Base-by-base conservation (phyloP, 1,140 invertebrate genomes). In the Pemphigus obesinymphae region DNA sequence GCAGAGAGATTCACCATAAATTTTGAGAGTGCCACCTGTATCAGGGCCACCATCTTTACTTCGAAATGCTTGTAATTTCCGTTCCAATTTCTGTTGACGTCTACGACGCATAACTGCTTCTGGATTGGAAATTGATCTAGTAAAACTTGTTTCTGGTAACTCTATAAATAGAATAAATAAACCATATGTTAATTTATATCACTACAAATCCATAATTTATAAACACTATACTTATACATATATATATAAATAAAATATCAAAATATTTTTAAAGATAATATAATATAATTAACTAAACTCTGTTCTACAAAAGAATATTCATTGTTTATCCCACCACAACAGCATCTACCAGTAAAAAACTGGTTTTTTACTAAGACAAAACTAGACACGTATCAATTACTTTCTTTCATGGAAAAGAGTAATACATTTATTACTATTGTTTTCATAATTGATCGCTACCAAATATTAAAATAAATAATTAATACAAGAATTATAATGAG, bases 51-150 rank as follows among this genome's bases (percentile, higher is more conserved):
- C 85, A 61, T 86, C 85, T 83, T 96, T 94, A 82, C 93, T 96
- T 37, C 95, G 90, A 88, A 99, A 99, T 87, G 99, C 96, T 87
- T 98, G 95, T 84, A 99, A 88, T 87, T 98, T 99, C 85, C 95
- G 93, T 88, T 99, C 97, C 66, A 99, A 89, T 87, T 98, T 99
- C 87, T 98, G 96, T 86, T 99, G 97, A n/a, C 98, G 89, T 82
- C 97, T 89, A 48, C 97, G 91, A 83, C 97, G 90, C 98, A 99
- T 99, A 81, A 99, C 98, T 81, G 97, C 96, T 89, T 99, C 98
- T 13, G 98, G 98, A 90, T 99, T 99, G 73, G 97, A 99, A 86
- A 99, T 99, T 84, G 96, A 98, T 83, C 98, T 90, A 23, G 97
- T 99, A 87, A 99, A 99, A 86, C 95, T 97, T 37, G 96, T 98